Evolutionary conservation across 2,888 invertebrate genomes (phyloP), one percentile per base, ranked within the genome.

Genomic region (Entomobrya proxima): DNA sequence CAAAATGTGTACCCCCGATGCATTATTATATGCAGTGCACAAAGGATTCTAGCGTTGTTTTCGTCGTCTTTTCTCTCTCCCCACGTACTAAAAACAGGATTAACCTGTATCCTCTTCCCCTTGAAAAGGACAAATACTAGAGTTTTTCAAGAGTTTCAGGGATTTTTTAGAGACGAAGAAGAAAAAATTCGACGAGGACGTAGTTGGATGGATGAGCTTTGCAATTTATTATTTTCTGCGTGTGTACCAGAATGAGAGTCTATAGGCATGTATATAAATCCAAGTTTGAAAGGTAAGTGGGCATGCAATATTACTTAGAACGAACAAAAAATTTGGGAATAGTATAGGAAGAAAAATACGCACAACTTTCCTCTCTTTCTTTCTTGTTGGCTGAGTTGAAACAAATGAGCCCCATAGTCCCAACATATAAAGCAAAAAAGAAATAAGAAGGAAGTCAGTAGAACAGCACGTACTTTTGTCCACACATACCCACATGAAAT

Each of bases 391-490:
- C 21, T 75, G n/a, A n/a, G 24, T 35, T 55, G 32, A 50, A 78
- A 21, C 69, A 81, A 72, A 81, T 74, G 80, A 80, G 69, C 44
- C 72, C 18, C 55, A 74, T 74, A 58, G 27, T 44, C 21, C 30
- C 6, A 7, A 30, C 32, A 44, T 2, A 61, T 6, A n/a, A 1
- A 21, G n/a, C 3, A 40, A 40, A 40, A 61, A 18, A 3, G 24
- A 44, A 64, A 15, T 64, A 58, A 80, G 40, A 81, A 81, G 74
- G 44, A 74, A 81, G 81, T 58, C 47, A 81, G 81, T 74, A 81
- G 81, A 72, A 61, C 79, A 79, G n/a, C 40, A 61, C 61, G 44
- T 77, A 52, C 24, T 40, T 58, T 15, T 13, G 1, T 50, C 30
- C 30, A 74, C 9, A 18, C 21, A 44, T 32, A 30, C n/a, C 24